phyloP scores from a whole-genome alignment of 2,113 vertebrate species.

The Paradoxurus hermaphroditus region DNA sequence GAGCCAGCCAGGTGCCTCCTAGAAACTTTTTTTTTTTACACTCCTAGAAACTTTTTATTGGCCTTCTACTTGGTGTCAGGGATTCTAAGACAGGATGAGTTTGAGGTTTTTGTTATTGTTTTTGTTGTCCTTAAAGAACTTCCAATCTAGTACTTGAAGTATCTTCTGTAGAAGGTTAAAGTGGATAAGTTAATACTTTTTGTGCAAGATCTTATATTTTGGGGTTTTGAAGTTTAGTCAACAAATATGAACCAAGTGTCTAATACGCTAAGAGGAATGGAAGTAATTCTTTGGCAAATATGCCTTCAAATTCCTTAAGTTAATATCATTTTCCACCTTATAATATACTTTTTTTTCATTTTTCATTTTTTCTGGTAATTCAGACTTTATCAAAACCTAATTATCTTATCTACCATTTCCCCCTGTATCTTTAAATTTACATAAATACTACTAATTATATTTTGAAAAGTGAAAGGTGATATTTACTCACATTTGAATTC shows the following conservation, averaged over 20 bases:
- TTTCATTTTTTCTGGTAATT: constrained; percentile 8
- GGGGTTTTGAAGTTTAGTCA: background rate
- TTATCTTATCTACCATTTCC: background rate
- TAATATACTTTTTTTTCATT: background rate
- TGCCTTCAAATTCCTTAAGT: background rate
- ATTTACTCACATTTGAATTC: background rate
- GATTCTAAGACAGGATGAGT: background rate
- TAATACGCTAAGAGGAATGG: background rate
- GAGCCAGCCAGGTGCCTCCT: background rate
- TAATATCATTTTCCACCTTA: background rate
- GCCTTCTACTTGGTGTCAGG: background rate
- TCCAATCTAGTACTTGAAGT: background rate
- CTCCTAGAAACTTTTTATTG: background rate
- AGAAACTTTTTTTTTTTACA: background rate
- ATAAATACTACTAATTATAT: background rate
- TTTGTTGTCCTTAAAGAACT: background rate
- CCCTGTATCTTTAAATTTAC: background rate
- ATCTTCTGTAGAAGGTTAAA: background rate
- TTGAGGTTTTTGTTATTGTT: background rate
- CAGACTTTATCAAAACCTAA: background rate
- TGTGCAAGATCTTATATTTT: background rate
- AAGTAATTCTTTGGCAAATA: background rate
- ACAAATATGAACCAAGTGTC: background rate
- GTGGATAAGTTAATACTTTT: background rate
- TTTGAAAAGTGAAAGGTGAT: background rate